Base-by-base conservation (phyloP, 2,888 invertebrate species). In the Mylabris sibirica region DNA sequence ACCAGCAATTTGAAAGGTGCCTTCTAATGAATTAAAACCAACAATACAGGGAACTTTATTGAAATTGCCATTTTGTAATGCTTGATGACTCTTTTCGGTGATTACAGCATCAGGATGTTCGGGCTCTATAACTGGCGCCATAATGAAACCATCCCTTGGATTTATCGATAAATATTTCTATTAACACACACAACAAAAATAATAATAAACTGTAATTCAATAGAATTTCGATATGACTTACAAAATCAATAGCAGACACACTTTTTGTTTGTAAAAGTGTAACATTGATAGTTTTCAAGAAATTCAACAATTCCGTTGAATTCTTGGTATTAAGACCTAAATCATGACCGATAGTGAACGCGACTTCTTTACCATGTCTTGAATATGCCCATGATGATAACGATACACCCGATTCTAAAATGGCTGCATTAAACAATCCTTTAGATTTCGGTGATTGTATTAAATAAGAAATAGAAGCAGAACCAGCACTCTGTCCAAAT, bases 11-110 rank as follows among this genome's bases (percentile, higher is more conserved):
- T 53, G 20, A 9, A 61, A 61, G 1, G 65, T 68, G 67, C 75
- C 83, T 81, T 87, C 88, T 77, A 87, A 82, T 0, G 88, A 87
- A 70, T 86, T 88, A 72, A 86, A 88, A 5, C 88, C 88, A 1
- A 88, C 86, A 84, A 88, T 86, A 0, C 87, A 74, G 5, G 88
- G 87, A 38, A 88, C 74, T 66, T 64, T 63, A 26, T 60, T 61
- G 35, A 77, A 74, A 24, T 72, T 34, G 17, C 78, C 77, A 8
- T 59, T 62, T 24, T 60, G 59, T 2, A 78, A 34, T 11, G 60
- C 20, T 61, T 74, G 69, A 34, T 76, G 70, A 26, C 72, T 74
- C 44, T 71, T 72, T 8, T 67, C 62, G 3, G 72, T 68, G 0
- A 76, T 30, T 34, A 77, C 70, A n/a, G 75, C 73, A 11, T 60